Evolutionary conservation across 2,888 invertebrate genomes (phyloP).

Genomic region (Drosophila multiciliata): DNA sequence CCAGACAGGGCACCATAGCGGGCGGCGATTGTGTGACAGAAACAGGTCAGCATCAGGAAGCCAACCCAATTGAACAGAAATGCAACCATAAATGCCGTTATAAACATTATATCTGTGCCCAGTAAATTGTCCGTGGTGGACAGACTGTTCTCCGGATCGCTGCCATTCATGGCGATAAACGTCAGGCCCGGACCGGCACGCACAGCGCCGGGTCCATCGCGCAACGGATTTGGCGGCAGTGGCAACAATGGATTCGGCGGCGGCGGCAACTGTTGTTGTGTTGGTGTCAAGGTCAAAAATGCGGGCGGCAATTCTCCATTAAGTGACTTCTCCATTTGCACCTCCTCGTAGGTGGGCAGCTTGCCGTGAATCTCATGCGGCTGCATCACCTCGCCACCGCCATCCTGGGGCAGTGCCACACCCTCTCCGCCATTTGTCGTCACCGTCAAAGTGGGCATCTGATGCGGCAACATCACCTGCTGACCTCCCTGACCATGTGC

Average conservation of each 20-base stretch:
- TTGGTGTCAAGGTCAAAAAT: constrained; percentile 78
- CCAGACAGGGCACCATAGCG: constrained; percentile 96
- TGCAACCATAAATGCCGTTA: constrained; percentile 96
- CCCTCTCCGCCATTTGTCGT: constrained; percentile 38
- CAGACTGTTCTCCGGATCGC: constrained; percentile 90
- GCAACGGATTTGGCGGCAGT: constrained; percentile 78
- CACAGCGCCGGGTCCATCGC: constrained; percentile 64
- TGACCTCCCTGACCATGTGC: constrained; percentile 49
- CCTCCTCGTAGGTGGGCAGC: constrained; percentile 95
- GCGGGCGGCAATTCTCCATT: constrained; percentile 88
- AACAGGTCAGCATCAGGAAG: constrained; percentile 95
- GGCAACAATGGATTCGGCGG: constrained; percentile 82
- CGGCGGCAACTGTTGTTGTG: constrained; percentile 79
- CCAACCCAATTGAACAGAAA: constrained; percentile 98
- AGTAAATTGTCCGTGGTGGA: constrained; percentile 92
- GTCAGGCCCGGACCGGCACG: constrained; percentile 86
- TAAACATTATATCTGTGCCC: constrained; percentile 97
- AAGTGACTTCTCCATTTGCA: constrained; percentile 93
- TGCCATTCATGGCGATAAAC: constrained; percentile 90
- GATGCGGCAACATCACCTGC: constrained; percentile 48
- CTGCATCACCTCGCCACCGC: constrained; percentile 38
- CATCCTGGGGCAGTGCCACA: constrained; percentile 14
- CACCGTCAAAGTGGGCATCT: constrained; percentile 76
- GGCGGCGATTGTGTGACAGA: constrained; percentile 97
- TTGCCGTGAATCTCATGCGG: constrained; percentile 87